A percentile compares a stretch with the other conserved stretches of the same genome.
phyloP scores from a whole-genome alignment of 1,140 invertebrate genomes.

The Yoshiicerus persimilis region DNA sequence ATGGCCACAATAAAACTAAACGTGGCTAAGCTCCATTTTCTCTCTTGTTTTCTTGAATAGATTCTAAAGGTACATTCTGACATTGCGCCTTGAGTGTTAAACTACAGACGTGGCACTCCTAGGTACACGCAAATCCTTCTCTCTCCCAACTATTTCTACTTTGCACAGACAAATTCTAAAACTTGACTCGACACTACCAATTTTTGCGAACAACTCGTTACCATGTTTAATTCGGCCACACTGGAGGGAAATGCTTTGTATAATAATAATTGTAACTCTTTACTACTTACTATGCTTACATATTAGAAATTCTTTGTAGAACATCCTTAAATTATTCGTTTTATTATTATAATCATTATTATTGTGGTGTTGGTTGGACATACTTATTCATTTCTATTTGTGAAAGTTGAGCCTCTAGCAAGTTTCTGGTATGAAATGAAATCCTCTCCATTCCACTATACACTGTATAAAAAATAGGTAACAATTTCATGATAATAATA shows the following conservation, averaged over 20 bases:
- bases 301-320: too few species aligned
- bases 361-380: background rate
- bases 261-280: too few species aligned
- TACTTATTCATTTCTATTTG: background rate
- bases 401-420: background rate
- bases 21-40: background rate
- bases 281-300: background rate
- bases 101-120: background rate
- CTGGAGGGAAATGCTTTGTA: background rate
- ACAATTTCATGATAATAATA: background rate
- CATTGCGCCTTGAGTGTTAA: background rate
- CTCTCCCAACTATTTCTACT: background rate
- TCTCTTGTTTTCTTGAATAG: background rate
- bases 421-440: background rate
- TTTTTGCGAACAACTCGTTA: background rate
- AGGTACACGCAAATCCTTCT: background rate
- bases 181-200: background rate
- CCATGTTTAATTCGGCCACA: background rate
- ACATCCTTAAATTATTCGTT: too few species aligned
- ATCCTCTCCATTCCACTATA: background rate
- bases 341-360: background rate
- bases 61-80: background rate
- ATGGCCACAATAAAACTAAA: background rate
- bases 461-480: background rate
- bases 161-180: background rate